Base-by-base conservation (phyloP, 2,113 vertebrate genomes). In the Ginglymostoma cirratum region DNA sequence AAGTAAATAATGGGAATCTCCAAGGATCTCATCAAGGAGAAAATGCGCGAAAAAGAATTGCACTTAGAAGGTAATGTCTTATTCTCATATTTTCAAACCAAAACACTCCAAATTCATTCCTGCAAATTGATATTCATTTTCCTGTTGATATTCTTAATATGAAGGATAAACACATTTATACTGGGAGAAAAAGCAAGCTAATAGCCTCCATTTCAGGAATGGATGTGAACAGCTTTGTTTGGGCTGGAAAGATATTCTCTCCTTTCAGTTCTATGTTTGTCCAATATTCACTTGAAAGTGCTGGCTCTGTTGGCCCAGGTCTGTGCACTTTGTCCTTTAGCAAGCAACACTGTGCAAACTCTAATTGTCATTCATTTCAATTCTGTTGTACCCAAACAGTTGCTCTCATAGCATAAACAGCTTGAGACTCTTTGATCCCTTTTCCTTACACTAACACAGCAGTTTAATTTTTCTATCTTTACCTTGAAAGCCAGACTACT, bases 251-350 rank as follows among this genome's bases (percentile, higher is more conserved):
- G 48, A 30, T 90, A 61, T 34, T 90, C 87, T 92, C 61, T 21
- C 17, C 3, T 65, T 34, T 14, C n/a, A 38, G 27, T 61, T 61
- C 52, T 61, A 38, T 93, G 61, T 38, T 93, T 42, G 19, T 66
- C 89, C 61, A 38, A 93, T 38, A 66, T 93, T 15, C 61, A 66
- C 89, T 67, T 67, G 55, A 38, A 67, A 38, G 89, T 30, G 23
- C 5, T 67, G 65, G 34, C 34, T 92, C 52, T 92, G 87, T 92
- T 34, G 55, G 5, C 30, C 27, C 87, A 34, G 34, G 67, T 66
- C 34, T 38, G 89, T 66, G 89, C 61, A 7, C 89, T 93, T 67
- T 93, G 89, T 93, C 89, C 61, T 93, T 92, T 66, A 38, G 61
- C 66, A 66, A 93, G n/a, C n/a, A 66, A 65, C 34, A 12, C 55